Conservation (phyloP, 2,797 vertebrate species). For the Pitangus sulphuratus region DNA sequence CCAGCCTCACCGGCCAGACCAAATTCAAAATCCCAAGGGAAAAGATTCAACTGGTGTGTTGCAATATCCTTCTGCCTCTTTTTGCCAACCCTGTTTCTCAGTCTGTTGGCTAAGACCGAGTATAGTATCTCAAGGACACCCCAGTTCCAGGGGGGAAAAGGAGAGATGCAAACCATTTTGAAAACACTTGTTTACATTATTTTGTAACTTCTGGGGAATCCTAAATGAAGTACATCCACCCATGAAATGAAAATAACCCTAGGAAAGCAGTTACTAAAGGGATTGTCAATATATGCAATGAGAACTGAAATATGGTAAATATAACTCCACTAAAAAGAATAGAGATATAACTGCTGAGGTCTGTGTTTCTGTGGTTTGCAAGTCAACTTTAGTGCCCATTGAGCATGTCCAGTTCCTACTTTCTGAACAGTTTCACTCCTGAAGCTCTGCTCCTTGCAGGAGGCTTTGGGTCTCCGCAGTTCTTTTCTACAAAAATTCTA, state of each 20-base stretch:
- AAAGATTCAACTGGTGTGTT: background rate
- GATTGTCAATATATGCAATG: background rate
- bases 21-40: background rate
- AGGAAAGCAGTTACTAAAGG: background rate
- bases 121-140: background rate
- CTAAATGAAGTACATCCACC: background rate
- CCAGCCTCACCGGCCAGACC: background rate
- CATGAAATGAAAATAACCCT: background rate
- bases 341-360: background rate
- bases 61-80: background rate
- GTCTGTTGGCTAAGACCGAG: background rate
- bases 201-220: background rate
- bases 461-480: background rate
- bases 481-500: background rate
- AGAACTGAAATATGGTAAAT: background rate
- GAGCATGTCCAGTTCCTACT: background rate
- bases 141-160: background rate
- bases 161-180: constrained; percentile 1
- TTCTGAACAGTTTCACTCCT: background rate
- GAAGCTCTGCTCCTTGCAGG: background rate
- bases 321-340: background rate
- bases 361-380: background rate
- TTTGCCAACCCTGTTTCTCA: background rate
- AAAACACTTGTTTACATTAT: constrained; percentile 50
- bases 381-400: background rate